phyloP scores from a whole-genome alignment of 2,888 invertebrate genomes.

The Linnaemya tessellans region DNA sequence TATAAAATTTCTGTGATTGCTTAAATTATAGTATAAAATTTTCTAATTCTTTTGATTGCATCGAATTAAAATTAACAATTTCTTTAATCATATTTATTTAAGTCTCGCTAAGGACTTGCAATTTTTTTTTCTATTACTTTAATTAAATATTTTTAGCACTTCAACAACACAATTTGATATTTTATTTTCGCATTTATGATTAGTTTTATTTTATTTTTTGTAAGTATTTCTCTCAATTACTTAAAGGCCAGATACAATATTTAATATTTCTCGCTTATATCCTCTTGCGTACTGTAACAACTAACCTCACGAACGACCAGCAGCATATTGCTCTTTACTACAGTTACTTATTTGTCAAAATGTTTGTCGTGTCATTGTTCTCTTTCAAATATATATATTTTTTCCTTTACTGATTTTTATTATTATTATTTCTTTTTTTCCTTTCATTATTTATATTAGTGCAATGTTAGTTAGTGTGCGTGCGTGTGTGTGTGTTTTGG shows the following conservation, averaged over 20 bases:
- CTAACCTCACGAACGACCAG: constrained; percentile 80
- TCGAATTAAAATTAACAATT: constrained; percentile 24
- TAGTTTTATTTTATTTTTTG: constrained; percentile 39
- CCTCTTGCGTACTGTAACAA: constrained; percentile 64
- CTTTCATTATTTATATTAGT: neutral
- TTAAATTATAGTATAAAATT: neutral
- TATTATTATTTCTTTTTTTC: neutral
- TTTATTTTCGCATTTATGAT: constrained; percentile 13
- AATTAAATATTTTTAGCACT: constrained; percentile 53
- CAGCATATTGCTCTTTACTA: constrained; percentile 76
- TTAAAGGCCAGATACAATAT: constrained; percentile 37
- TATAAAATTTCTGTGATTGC: neutral
- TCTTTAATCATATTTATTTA: too few species aligned
- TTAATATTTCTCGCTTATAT: constrained; percentile 21
- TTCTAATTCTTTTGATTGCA: constrained; percentile 18
- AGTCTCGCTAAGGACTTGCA: neutral
- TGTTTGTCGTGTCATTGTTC: constrained; percentile 64
- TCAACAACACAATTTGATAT: constrained; percentile 23
- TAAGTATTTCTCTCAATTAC: constrained; percentile 43
- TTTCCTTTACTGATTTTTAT: neutral
- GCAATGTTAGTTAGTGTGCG: neutral
- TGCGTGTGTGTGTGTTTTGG: constrained; percentile 25
- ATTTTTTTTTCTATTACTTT: constrained; percentile 5
- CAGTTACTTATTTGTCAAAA: constrained; percentile 54
- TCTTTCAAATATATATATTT: constrained; percentile 13